These are phyloP conservation scores for Napeogenes sylphis DNA, from an alignment of 2,888 invertebrate species.

Conservation along the genomic window DNA sequence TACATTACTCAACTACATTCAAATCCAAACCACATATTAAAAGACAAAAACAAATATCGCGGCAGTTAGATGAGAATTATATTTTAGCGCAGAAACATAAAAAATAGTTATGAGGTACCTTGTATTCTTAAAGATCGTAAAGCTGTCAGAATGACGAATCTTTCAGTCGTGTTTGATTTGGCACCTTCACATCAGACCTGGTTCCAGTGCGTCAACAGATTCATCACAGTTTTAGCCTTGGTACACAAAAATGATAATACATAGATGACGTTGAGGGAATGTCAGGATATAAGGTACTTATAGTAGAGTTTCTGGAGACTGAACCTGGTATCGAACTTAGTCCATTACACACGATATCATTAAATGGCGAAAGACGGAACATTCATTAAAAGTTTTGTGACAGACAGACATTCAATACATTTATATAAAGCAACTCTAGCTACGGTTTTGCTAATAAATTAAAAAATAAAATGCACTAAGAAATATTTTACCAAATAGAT, in stretches of 20 bases:
- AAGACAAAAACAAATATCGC: background rate
- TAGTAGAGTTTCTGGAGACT: background rate
- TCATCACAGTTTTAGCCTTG: constrained; percentile 11
- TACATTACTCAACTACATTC: background rate
- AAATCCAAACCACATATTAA: background rate
- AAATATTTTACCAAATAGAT: too few species aligned
- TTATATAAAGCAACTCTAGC: too few species aligned
- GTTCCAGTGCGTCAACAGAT: constrained; percentile 17
- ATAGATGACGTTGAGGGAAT: background rate
- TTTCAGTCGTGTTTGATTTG: constrained; percentile 32
- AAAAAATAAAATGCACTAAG: background rate
- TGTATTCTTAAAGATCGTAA: constrained; percentile 22
- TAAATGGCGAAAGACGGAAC: too few species aligned
- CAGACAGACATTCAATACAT: too few species aligned
- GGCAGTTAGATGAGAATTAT: background rate
- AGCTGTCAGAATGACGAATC: constrained; percentile 32
- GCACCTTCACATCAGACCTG: constrained; percentile 29
- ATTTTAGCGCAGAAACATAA: background rate
- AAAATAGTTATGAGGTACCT: constrained; percentile 10
- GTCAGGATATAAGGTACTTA: background rate
- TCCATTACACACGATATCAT: too few species aligned
- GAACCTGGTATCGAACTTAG: too few species aligned
- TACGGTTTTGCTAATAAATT: background rate
- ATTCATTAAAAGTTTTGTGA: too few species aligned
- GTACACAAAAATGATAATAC: constrained; percentile 1